A percentile compares a stretch with the other conserved stretches of the same genome.
Conservation (phyloP, 1,140 invertebrate species). For the Pseudomyrmex dendroicus region DNA sequence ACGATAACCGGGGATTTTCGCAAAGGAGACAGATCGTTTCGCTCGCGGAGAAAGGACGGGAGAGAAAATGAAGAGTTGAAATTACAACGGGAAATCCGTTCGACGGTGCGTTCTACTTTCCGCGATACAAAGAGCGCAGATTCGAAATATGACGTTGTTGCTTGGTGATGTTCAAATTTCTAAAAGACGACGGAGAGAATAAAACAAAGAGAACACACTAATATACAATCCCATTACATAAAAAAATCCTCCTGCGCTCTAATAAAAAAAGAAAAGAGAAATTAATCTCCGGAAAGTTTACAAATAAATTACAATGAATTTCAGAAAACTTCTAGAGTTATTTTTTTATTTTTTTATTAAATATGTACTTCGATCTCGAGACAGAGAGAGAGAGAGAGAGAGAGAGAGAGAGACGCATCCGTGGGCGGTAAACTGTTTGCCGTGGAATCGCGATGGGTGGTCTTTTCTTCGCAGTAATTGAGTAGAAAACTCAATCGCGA, state of each 20-base stretch:
- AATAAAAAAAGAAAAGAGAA: too few species aligned
- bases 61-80: constrained; percentile 44
- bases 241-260: too few species aligned
- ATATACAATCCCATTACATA: too few species aligned
- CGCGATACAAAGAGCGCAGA: not conserved
- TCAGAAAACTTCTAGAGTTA: too few species aligned
- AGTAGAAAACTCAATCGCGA: constrained; percentile 75
- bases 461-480: constrained; percentile 69
- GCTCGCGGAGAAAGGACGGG: constrained; percentile 28
- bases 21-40: constrained; percentile 26
- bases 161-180: not conserved
- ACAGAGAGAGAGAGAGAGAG: not conserved
- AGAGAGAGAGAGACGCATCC: constrained; percentile 21
- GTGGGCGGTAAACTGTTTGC: constrained; percentile 55
- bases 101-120: constrained; percentile 20
- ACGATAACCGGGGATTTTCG: constrained; percentile 40
- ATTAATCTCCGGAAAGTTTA: not conserved
- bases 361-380: not conserved
- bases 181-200: not conserved
- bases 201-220: too few species aligned
- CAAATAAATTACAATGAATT: too few species aligned
- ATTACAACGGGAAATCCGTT: constrained; percentile 46
- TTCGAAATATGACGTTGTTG: constrained; percentile 21
- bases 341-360: not conserved
- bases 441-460: constrained; percentile 71